Evolutionary conservation across 2,888 invertebrate genomes (phyloP), one percentile per base, ranked within the genome.

Genomic region (Pheosia gnoma): DNA sequence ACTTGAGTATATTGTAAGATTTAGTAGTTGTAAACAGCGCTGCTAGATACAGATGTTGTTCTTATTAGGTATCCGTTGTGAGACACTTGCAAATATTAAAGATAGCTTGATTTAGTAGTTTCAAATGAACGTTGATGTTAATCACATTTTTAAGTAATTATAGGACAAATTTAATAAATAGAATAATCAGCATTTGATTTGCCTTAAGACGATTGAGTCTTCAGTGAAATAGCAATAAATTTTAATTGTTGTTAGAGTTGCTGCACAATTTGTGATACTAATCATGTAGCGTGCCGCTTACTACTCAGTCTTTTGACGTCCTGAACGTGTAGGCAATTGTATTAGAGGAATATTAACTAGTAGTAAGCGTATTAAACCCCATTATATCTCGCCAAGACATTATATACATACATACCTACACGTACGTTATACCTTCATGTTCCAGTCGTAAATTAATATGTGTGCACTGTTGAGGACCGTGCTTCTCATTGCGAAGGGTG

Each of bases 211-310:
- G 63, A 79, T 76, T 65, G 77, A 77, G 91, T 89, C 87, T 87
- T 85, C 82, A 86, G 83, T 85, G 84, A 84, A 87, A 90, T 90
- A 93, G 93, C 93, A 93, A 93, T 93, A 93, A 89, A 80, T 80
- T 81, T 85, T 80, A 73, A 87, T 83, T 83, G 82, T 88, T 87
- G 77, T 86, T 92, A 90, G 87, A 82, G 72, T 85, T 80, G 87
- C 84, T 88, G 88, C 90, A 91, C 89, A 84, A 84, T 86, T 86
- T 91, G 90, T 92, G 91, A 91, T 93, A 92, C 80, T 84, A 87
- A 85, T 87, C 84, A 80, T 83, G 85, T 87, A 87, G 89, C 83
- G 87, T 87, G 84, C 84, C 85, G 90, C 90, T 92, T 90, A 84
- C 84, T 85, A 87, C 84, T 88, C 87, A 80, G 87, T 88, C 86